Evolutionary conservation across 37 sponge, comb jelly and placozoan genomes (phyloP).

Genomic region (Hormiphora californensis): DNA sequence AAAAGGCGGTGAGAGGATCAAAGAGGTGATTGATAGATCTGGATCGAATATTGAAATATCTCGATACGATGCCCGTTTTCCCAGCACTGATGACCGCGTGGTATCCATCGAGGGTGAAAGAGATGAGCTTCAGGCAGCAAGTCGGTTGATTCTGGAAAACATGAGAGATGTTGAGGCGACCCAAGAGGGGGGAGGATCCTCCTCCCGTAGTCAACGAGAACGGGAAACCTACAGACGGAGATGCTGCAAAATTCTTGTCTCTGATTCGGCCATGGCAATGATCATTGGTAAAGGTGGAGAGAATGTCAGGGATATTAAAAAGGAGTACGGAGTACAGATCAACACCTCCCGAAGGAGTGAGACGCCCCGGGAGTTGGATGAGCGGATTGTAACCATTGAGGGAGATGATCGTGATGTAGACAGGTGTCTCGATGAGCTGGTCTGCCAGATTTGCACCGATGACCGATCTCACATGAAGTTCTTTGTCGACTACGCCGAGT

Average conservation of each 20-base stretch:
- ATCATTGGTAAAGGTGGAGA: slow-evolving; percentile 43
- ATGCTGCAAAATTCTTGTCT: slow-evolving; percentile 25
- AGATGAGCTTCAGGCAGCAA: slow-evolving; percentile 36
- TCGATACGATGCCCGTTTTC: slow-evolving; percentile 16
- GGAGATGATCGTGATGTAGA: slow-evolving; percentile 38
- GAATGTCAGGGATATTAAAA: slow-evolving; percentile 42
- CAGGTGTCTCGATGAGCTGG: slow-evolving; percentile 49
- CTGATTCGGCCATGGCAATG: slow-evolving; percentile 54
- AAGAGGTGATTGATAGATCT: slow-evolving; percentile 39
- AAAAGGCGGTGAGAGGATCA: slow-evolving; percentile 42
- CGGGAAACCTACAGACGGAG: background rate
- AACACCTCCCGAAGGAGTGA: slow-evolving; percentile 31
- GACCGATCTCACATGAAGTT: slow-evolving; percentile 27
- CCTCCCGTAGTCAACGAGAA: background rate
- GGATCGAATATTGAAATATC: slow-evolving; percentile 42
- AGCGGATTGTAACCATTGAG: slow-evolving; percentile 20
- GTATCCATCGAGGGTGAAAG: slow-evolving; percentile 6
- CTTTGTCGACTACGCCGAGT: slow-evolving; percentile 41
- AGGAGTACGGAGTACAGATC: slow-evolving; percentile 51
- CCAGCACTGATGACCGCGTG: slow-evolving; percentile 24
- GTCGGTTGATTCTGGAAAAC: background rate
- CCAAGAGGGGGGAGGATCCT: background rate
- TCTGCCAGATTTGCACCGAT: slow-evolving; percentile 36
- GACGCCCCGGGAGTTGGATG: slow-evolving; percentile 9
- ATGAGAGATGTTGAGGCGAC: slow-evolving; percentile 25